Evolutionary conservation across 2,797 vertebrate genomes (phyloP).

Genomic region (Neosilurus hyrtlii): DNA sequence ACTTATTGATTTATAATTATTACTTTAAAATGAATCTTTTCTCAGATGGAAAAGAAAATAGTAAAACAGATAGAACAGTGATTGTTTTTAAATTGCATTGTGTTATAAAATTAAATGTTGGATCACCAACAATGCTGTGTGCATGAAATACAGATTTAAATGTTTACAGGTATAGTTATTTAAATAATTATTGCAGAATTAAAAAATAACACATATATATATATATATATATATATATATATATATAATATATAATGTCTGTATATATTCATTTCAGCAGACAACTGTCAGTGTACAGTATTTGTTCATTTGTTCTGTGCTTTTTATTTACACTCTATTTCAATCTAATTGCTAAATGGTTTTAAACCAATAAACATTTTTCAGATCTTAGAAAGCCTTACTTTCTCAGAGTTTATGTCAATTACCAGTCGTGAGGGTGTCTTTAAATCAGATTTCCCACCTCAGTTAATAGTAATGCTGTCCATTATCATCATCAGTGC

Average conservation of each 20-base stretch:
- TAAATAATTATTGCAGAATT: background rate
- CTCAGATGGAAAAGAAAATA: background rate
- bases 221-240: no score
- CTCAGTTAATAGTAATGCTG: conserved; percentile 41
- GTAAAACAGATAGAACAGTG: background rate
- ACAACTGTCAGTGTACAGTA: background rate
- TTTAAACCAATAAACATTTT: background rate
- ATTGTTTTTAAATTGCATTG: no score
- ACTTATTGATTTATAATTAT: background rate
- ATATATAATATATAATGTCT: no score
- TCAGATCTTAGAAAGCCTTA: background rate
- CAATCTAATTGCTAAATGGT: background rate
- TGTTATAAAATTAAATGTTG: background rate
- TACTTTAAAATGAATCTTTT: background rate
- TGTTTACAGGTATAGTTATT: background rate
- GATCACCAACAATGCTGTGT: background rate
- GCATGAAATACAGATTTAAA: background rate
- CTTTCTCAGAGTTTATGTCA: background rate
- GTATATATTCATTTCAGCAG: background rate
- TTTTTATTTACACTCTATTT: background rate
- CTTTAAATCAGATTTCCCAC: conserved; percentile 18
- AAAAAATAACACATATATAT: no score
- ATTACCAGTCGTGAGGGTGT: background rate
- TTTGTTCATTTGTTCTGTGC: background rate
- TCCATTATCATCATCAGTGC: conserved; percentile 34